These are phyloP conservation scores for Malacoctenus gilli DNA, from an alignment of 2,797 vertebrate genomes.

Conservation along the genomic window DNA sequence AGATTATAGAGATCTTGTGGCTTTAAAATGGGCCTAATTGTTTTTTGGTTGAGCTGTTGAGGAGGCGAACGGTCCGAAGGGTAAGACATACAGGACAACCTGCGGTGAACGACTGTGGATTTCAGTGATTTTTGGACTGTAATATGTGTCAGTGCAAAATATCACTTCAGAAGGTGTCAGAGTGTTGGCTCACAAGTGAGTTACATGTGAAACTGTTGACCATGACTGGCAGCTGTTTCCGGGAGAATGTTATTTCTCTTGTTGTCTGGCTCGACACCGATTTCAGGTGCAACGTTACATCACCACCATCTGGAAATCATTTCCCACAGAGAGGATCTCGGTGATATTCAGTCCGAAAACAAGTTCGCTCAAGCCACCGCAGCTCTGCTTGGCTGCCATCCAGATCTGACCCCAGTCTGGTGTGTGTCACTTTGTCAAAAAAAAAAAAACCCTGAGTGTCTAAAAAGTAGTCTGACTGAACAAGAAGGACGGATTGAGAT, in stretches of 20 bases:
- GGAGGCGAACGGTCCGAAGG: constrained; percentile 30
- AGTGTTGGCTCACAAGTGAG: too few relatives aligned
- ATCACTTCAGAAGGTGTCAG: too few relatives aligned
- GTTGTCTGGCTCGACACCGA: constrained; percentile 19
- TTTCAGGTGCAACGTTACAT: constrained; percentile 58
- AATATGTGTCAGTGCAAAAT: constrained; percentile 9
- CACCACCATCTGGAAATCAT: constrained; percentile 63
- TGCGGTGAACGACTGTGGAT: constrained; percentile 11
- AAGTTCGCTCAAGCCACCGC: constrained; percentile 42
- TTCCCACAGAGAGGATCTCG: constrained; percentile 27
- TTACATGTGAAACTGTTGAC: too few relatives aligned
- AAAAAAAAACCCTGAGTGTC: constrained; percentile 4
- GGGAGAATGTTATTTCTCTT: constrained; percentile 37
- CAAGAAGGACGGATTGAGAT: constrained; percentile 11
- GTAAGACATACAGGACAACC: constrained; percentile 26
- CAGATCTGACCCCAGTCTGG: constrained; percentile 31
- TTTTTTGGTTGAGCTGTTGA: constrained; percentile 31
- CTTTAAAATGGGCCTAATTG: constrained; percentile 31
- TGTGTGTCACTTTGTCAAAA: constrained; percentile 20
- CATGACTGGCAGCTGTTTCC: too few relatives aligned
- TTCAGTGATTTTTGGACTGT: constrained; percentile 4
- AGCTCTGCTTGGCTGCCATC: constrained; percentile 29
- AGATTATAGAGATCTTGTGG: constrained; percentile 32
- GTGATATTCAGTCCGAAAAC: constrained; percentile 37
- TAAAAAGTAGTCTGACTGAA: constrained; percentile 29